Conservation (phyloP, 2,888 invertebrate species). For the Eretmocerus hayati region DNA sequence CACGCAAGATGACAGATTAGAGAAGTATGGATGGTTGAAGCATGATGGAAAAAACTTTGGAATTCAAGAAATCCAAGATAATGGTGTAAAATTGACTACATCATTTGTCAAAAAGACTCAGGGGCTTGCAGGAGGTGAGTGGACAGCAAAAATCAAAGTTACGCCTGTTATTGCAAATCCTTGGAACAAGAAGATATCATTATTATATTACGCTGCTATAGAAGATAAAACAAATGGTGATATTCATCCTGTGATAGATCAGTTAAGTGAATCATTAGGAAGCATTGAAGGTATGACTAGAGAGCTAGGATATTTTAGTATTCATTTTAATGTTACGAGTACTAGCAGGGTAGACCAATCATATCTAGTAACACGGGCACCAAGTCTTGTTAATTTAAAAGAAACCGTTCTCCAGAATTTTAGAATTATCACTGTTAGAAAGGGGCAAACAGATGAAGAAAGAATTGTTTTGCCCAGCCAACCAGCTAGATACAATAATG, state of each 20-base stretch:
- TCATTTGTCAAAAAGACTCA: slow-evolving; percentile 81
- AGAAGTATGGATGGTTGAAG: slow-evolving; percentile 77
- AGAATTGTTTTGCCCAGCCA: slow-evolving; percentile 57
- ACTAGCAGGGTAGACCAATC: slow-evolving; percentile 65
- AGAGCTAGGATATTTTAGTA: slow-evolving; percentile 69
- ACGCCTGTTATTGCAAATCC: slow-evolving; percentile 30
- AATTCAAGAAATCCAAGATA: slow-evolving; percentile 79
- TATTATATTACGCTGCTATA: slow-evolving; percentile 77
- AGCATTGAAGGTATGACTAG: slow-evolving; percentile 70
- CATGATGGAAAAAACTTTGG: slow-evolving; percentile 94
- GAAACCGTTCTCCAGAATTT: slow-evolving; percentile 70
- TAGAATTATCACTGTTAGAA: slow-evolving; percentile 53
- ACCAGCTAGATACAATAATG: slow-evolving; percentile 47
- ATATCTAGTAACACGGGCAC: slow-evolving; percentile 63
- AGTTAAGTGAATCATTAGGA: slow-evolving; percentile 49
- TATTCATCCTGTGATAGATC: slow-evolving; percentile 48
- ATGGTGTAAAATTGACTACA: slow-evolving; percentile 68
- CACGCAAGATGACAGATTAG: slow-evolving; percentile 75
- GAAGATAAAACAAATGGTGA: slow-evolving; percentile 64
- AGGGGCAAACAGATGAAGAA: slow-evolving; percentile 45
- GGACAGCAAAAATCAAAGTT: slow-evolving; percentile 79
- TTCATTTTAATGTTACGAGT: slow-evolving; percentile 47
- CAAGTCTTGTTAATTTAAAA: slow-evolving; percentile 64
- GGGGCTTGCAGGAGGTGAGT: slow-evolving; percentile 81
- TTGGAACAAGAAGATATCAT: slow-evolving; percentile 49